phyloP scores from a whole-genome alignment of 2,113 vertebrate species.

The Amphilophus citrinellus region DNA sequence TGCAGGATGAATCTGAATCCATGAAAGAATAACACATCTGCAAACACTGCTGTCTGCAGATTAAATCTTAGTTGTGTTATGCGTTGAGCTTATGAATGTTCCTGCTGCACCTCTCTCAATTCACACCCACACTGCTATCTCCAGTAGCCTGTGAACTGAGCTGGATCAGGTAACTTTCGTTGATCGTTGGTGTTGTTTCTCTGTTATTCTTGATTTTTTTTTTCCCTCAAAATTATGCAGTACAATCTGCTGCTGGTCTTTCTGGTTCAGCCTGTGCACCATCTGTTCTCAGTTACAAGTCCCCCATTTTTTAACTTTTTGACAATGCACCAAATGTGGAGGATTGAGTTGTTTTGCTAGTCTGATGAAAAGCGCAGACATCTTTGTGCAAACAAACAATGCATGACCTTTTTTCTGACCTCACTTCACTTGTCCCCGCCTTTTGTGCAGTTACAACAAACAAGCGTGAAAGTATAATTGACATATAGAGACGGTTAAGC shows the following conservation, averaged over 20 bases:
- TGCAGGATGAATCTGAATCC: not conserved
- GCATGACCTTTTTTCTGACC: not conserved
- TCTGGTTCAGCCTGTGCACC: not conserved
- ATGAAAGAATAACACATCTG: not conserved
- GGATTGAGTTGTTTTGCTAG: not conserved
- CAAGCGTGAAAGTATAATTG: not conserved
- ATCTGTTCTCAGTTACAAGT: not conserved
- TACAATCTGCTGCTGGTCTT: not conserved
- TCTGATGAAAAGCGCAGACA: not conserved
- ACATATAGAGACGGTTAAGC: not conserved
- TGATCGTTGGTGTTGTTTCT: not conserved
- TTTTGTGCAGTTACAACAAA: not conserved
- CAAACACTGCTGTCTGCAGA: not conserved
- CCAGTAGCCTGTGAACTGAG: not conserved
- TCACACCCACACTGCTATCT: not conserved
- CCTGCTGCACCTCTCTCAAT: not conserved
- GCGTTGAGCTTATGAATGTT: not conserved
- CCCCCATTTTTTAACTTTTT: not conserved
- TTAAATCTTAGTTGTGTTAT: not conserved
- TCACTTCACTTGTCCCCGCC: not conserved
- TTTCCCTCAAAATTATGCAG: not conserved
- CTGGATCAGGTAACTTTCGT: not conserved
- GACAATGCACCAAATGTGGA: slow-evolving; percentile 24
- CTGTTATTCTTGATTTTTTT: not conserved
- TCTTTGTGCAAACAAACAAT: slow-evolving; percentile 1